Conservation (phyloP, 2,113 vertebrate species). For the Miniopterus natalensis region DNA sequence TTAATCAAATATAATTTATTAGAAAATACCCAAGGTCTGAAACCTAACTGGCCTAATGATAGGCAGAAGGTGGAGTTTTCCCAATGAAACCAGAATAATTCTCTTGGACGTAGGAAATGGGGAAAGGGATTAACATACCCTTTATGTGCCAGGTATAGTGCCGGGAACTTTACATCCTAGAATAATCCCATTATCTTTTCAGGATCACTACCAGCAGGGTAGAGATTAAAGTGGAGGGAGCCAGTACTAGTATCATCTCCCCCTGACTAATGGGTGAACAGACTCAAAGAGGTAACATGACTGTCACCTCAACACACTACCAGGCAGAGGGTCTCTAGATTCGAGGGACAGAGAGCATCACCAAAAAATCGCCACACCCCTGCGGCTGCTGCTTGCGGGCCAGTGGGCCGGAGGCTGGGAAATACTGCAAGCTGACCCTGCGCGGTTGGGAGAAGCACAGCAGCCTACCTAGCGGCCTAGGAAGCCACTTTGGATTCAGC, state of each 20-base stretch:
- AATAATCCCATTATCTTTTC: neutral
- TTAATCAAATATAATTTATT: conserved; percentile 39
- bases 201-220: neutral
- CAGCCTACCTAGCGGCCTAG: accelerated
- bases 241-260: no score
- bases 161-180: no score
- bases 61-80: neutral
- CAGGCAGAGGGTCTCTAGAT: neutral
- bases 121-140: neutral
- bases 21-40: neutral
- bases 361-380: neutral
- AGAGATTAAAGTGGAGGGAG: neutral
- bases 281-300: neutral
- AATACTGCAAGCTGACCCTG: neutral
- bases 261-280: neutral
- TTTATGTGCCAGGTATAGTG: neutral
- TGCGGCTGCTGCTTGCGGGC: neutral
- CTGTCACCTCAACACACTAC: neutral
- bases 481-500: neutral
- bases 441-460: neutral
- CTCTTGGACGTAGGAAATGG: neutral
- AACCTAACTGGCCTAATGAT: neutral
- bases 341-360: neutral
- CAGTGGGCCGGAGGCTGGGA: neutral
- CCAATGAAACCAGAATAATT: neutral